A percentile compares a stretch with the other conserved stretches of the same genome.
phyloP scores from a whole-genome alignment of 2,888 invertebrate species.

The Pyrgus malvae region DNA sequence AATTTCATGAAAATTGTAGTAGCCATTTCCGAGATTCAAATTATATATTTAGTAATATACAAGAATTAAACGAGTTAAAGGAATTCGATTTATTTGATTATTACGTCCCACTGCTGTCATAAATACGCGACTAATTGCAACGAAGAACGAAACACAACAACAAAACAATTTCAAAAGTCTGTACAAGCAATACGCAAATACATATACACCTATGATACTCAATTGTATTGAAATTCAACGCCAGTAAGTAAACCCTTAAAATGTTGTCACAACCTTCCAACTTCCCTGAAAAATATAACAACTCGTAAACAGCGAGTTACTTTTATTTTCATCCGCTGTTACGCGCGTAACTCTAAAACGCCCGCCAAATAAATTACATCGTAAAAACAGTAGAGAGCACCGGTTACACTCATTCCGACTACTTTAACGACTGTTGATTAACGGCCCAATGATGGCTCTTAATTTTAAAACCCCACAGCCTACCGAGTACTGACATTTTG shows the following conservation, averaged over 20 bases:
- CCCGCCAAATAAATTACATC: conserved; percentile 42
- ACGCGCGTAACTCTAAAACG: conserved; percentile 15
- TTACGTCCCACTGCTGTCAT: too few relatives aligned
- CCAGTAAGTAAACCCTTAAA: neutral
- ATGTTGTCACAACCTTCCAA: neutral
- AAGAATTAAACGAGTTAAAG: too few relatives aligned
- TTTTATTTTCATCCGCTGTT: conserved; percentile 10
- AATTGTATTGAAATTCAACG: too few relatives aligned
- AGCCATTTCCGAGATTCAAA: too few relatives aligned
- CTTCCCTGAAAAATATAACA: neutral
- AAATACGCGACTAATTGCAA: too few relatives aligned
- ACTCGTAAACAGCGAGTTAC: neutral
- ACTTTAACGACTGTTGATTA: conserved; percentile 50
- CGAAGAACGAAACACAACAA: too few relatives aligned
- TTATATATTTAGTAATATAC: too few relatives aligned
- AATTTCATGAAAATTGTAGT: too few relatives aligned
- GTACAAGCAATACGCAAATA: too few relatives aligned
- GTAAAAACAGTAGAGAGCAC: conserved; percentile 36
- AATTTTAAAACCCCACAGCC: conserved; percentile 34
- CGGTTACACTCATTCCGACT: conserved; percentile 39
- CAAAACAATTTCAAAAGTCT: too few relatives aligned
- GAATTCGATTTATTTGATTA: too few relatives aligned
- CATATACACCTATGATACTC: too few relatives aligned
- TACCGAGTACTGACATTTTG: conserved; percentile 21
- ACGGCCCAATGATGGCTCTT: conserved; percentile 48